These are phyloP conservation scores for Hylomyscus alleni DNA, from an alignment of 2,797 vertebrate species.

Conservation along the genomic window DNA sequence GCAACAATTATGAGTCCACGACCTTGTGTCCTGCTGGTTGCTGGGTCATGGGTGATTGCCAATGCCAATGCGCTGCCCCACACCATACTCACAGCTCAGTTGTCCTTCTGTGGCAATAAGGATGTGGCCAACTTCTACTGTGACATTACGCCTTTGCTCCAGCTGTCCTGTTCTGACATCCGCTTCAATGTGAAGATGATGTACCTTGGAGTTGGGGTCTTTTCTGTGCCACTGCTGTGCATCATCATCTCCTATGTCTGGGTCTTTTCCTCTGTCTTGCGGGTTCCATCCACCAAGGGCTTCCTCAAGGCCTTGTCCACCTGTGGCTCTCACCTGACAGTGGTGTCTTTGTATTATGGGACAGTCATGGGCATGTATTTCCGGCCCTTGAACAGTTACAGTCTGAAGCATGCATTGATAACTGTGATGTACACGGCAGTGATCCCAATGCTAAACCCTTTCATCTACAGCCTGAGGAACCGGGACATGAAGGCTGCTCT, in stretches of 20 bases:
- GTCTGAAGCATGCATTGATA: slow-evolving; percentile 75
- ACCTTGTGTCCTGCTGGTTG: slow-evolving; percentile 73
- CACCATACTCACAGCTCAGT: slow-evolving; percentile 68
- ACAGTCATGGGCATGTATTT: slow-evolving; percentile 84
- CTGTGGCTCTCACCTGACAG: slow-evolving; percentile 78
- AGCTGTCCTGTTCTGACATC: slow-evolving; percentile 79
- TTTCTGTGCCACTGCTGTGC: slow-evolving; percentile 71
- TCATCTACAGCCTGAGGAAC: slow-evolving; percentile 84
- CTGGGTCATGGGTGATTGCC: slow-evolving; percentile 76
- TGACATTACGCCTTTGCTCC: slow-evolving; percentile 73
- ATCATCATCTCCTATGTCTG: slow-evolving; percentile 69
- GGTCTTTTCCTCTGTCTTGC: slow-evolving; percentile 70
- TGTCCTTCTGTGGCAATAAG: slow-evolving; percentile 71
- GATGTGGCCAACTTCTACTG: slow-evolving; percentile 79
- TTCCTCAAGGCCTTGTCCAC: slow-evolving; percentile 77
- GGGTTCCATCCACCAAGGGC: slow-evolving; percentile 41
- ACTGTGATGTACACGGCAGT: slow-evolving; percentile 80
- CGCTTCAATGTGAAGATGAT: slow-evolving; percentile 75
- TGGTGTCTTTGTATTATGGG: slow-evolving; percentile 84
- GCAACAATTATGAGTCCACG: slow-evolving; percentile 74
- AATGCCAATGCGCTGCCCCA: slow-evolving; percentile 64
- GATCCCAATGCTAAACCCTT: slow-evolving; percentile 82
- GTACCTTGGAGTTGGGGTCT: slow-evolving; percentile 68
- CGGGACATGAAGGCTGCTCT: slow-evolving; percentile 76
- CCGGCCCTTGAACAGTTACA: slow-evolving; percentile 71